phyloP scores from a whole-genome alignment of 2,113 vertebrate species.

The Psophia crepitans region DNA sequence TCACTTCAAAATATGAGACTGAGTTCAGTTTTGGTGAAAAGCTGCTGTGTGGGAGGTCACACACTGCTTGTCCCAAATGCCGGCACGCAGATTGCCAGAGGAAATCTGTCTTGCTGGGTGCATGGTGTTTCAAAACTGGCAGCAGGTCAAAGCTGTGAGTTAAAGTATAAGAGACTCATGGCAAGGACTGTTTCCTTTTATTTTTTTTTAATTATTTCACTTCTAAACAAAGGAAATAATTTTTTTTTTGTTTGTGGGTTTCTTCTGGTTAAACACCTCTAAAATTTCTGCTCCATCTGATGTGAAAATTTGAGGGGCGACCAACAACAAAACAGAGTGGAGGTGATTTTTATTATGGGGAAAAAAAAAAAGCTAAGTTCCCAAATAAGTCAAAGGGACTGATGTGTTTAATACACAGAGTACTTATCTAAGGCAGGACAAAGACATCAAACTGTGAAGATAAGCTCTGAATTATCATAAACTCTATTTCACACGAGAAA shows the following conservation, averaged over 20 bases:
- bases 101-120: too few relatives aligned
- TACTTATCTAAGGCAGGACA: constrained; percentile 9
- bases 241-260: neutral
- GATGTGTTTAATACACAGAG: neutral
- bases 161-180: neutral
- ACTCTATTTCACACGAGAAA: neutral
- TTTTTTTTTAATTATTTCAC: neutral
- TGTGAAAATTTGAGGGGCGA: neutral
- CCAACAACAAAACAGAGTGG: neutral
- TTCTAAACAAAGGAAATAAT: neutral
- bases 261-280: neutral
- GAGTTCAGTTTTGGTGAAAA: neutral
- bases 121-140: neutral
- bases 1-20: rapidly evolving
- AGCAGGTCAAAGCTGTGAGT: neutral
- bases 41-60: neutral
- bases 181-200: neutral
- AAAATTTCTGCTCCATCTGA: neutral
- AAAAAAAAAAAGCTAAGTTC: too few relatives aligned
- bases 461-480: constrained; percentile 46
- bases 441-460: constrained; percentile 41
- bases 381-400: neutral
- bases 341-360: neutral
- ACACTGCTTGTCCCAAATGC: rapidly evolving
- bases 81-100: neutral